Percentiles rank a stretch among this genome's conserved stretches.
Evolutionary conservation across 2,113 vertebrate species (phyloP).

Genomic region (Brachypodius melanocephalos): DNA sequence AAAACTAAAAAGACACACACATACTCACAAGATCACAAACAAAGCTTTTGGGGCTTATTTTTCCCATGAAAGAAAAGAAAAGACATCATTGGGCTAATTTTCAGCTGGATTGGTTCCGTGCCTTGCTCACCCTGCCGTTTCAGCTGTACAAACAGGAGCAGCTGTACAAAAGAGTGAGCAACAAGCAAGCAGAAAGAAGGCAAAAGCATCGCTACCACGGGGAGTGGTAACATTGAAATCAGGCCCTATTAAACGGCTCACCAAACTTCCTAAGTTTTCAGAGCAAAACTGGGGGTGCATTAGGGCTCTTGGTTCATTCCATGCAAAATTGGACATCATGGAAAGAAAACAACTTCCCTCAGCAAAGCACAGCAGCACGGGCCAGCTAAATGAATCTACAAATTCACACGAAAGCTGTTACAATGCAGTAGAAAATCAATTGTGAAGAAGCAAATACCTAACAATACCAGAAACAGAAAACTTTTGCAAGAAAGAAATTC

Average conservation of each 20-base stretch:
- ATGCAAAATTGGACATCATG: background rate
- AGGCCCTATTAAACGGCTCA: background rate
- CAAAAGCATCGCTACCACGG: background rate
- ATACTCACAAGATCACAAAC: constrained; percentile 58
- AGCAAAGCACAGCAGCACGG: background rate
- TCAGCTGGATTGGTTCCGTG: background rate
- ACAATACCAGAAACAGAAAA: background rate
- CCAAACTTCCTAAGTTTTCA: constrained; percentile 4
- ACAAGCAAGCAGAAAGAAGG: constrained; percentile 27
- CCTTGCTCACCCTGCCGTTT: constrained; percentile 23
- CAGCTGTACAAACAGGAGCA: constrained; percentile 29
- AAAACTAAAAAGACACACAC: constrained; percentile 57
- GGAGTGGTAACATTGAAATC: background rate
- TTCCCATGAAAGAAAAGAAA: constrained; percentile 37
- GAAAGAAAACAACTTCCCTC: background rate
- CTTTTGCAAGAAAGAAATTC: background rate
- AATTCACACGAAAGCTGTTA: accelerated
- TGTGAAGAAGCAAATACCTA: background rate
- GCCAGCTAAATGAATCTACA: background rate
- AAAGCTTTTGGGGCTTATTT: constrained; percentile 51
- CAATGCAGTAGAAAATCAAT: background rate
- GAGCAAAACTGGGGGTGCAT: background rate
- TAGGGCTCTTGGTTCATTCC: background rate
- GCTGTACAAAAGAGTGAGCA: background rate
- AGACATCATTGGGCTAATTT: constrained; percentile 33